Evolutionary conservation across 2,888 invertebrate species (phyloP).

Genomic region (Drosophila rellima): DNA sequence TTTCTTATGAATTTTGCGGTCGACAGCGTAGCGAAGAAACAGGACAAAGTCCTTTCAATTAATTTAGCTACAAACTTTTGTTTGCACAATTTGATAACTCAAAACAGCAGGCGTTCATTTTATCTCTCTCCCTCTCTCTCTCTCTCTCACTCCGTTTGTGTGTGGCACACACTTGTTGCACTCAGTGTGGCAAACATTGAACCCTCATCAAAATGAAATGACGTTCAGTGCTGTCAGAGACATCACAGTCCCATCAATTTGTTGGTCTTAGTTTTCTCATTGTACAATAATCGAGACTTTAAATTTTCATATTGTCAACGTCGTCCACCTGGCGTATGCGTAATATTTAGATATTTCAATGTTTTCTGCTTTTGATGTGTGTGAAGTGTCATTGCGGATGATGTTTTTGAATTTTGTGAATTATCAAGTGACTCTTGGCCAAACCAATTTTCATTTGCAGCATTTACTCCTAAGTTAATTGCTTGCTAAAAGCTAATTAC

Average conservation of each 20-base stretch:
- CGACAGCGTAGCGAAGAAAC: constrained; percentile 8
- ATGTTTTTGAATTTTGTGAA: constrained; percentile 7
- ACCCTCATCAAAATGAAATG: constrained; percentile 70
- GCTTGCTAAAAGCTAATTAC: constrained; percentile 59
- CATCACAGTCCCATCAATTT: constrained; percentile 64
- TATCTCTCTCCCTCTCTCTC: too few species aligned
- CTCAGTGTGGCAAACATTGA: constrained; percentile 42
- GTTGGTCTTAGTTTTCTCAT: constrained; percentile 37
- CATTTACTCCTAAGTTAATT: constrained; percentile 45
- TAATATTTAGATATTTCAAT: constrained; percentile 39
- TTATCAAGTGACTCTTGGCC: constrained; percentile 11
- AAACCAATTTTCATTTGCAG: constrained; percentile 22
- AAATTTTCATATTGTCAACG: constrained; percentile 26
- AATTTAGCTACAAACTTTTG: constrained; percentile 69
- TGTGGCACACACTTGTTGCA: constrained; percentile 60
- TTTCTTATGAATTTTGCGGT: constrained; percentile 44
- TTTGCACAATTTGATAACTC: constrained; percentile 68
- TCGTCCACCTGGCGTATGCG: constrained; percentile 51
- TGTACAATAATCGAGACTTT: constrained; percentile 46
- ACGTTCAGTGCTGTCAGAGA: constrained; percentile 67
- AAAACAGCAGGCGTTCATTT: constrained; percentile 40
- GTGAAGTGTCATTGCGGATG: constrained; percentile 1
- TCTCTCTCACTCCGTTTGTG: background rate
- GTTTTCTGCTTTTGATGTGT: constrained; percentile 40
- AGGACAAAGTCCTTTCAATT: constrained; percentile 62